These are phyloP conservation scores for Galagoides demidoff DNA, from an alignment of 2,797 vertebrate genomes.

Conservation along the genomic window DNA sequence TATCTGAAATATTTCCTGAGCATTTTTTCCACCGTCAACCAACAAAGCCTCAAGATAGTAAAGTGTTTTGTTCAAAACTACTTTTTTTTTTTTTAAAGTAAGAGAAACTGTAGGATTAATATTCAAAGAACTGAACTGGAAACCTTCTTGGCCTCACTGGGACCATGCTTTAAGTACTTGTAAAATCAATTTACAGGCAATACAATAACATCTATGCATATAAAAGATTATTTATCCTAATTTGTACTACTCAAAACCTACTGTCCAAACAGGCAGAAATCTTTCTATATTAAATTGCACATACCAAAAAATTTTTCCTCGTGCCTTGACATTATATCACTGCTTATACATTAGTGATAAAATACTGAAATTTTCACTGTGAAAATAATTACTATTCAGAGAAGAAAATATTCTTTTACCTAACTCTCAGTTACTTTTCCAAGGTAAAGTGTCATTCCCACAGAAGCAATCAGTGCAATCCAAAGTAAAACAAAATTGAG, in stretches of 20 bases:
- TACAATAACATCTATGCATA: slow-evolving; percentile 85
- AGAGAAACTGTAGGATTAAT: slow-evolving; percentile 76
- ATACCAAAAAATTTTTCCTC: slow-evolving; percentile 80
- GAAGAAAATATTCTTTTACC: slow-evolving; percentile 85
- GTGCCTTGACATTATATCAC: slow-evolving; percentile 81
- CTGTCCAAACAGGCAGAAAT: slow-evolving; percentile 79
- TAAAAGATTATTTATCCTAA: slow-evolving; percentile 80
- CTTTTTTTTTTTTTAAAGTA: slow-evolving; percentile 71
- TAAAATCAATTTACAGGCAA: slow-evolving; percentile 84
- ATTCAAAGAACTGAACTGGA: slow-evolving; percentile 86
- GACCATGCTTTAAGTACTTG: slow-evolving; percentile 90
- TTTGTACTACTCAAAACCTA: slow-evolving; percentile 77
- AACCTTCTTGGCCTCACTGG: slow-evolving; percentile 89
- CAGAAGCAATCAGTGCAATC: slow-evolving; percentile 78
- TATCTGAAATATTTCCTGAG: slow-evolving; percentile 87
- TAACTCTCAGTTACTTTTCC: slow-evolving; percentile 76
- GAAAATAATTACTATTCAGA: slow-evolving; percentile 80
- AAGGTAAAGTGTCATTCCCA: slow-evolving; percentile 81
- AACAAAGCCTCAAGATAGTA: slow-evolving; percentile 81
- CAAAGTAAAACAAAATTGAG: slow-evolving; percentile 61
- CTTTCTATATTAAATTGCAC: slow-evolving; percentile 77
- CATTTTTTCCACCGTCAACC: slow-evolving; percentile 83
- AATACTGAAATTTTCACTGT: slow-evolving; percentile 80
- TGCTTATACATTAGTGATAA: slow-evolving; percentile 74
- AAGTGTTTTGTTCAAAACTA: slow-evolving; percentile 76